Conservation (phyloP, 2,797 vertebrate genomes). For the Rhinichthys osculus region DNA sequence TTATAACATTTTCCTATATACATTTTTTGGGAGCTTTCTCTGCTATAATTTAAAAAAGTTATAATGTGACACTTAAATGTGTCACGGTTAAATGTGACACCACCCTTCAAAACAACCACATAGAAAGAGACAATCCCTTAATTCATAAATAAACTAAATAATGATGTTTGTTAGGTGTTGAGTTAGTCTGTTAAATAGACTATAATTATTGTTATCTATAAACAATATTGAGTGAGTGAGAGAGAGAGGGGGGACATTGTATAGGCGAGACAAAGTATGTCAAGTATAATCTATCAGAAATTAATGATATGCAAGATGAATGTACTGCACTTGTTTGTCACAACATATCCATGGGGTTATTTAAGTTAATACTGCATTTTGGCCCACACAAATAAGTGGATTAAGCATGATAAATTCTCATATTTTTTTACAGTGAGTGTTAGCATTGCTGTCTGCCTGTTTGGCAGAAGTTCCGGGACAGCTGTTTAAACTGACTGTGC, state of each 20-base stretch:
- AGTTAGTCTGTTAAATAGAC: background rate
- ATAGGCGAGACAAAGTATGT: background rate
- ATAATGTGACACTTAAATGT: background rate
- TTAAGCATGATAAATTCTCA: conserved; percentile 46
- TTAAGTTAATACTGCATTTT: conserved; percentile 45
- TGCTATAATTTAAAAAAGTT: background rate
- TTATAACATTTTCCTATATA: background rate
- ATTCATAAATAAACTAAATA: background rate
- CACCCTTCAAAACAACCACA: background rate
- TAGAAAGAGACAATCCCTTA: background rate
- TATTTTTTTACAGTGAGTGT: background rate
- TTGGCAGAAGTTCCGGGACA: conserved; percentile 55
- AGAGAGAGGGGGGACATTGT: background rate
- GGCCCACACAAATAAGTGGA: conserved; percentile 45
- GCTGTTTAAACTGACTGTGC: conserved; percentile 63
- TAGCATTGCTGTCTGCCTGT: conserved; percentile 36
- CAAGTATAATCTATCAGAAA: background rate
- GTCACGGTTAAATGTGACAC: background rate
- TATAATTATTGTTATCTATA: background rate
- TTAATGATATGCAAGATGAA: background rate
- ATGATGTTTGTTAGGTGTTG: background rate
- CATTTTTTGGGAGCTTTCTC: background rate
- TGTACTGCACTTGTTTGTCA: background rate
- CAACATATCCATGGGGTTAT: conserved; percentile 35
- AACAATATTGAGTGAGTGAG: background rate